These are phyloP conservation scores for Catharus fuscescens DNA, from an alignment of 2,113 vertebrate genomes.

Conservation along the genomic window DNA sequence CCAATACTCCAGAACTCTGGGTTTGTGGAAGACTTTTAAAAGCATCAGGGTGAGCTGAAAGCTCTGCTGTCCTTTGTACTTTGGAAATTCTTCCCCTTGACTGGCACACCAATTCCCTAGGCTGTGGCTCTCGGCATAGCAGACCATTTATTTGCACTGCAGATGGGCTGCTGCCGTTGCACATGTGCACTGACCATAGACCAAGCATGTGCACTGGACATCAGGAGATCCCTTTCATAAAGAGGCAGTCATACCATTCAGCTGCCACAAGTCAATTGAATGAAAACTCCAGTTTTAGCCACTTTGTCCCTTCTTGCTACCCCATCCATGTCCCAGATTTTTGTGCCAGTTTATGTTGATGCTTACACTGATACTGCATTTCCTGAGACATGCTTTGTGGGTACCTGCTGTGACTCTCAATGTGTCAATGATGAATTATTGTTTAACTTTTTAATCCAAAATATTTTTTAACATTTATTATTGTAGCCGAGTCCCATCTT, in stretches of 20 bases:
- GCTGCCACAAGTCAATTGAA: not conserved
- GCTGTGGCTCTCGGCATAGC: not conserved
- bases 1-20: not conserved
- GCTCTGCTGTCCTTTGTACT: not conserved
- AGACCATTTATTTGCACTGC: not conserved
- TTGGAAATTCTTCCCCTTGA: not conserved
- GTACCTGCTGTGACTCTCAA: not conserved
- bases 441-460: not conserved
- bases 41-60: not conserved
- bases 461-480: not conserved
- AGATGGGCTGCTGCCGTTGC: rapidly evolving
- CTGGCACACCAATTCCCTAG: rapidly evolving
- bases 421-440: not conserved
- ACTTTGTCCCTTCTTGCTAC: not conserved
- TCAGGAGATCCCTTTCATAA: not conserved
- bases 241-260: not conserved
- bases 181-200: rapidly evolving
- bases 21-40: not conserved
- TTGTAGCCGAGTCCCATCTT: not conserved
- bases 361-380: not conserved
- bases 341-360: rapidly evolving
- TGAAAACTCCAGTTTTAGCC: not conserved
- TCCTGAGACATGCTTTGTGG: not conserved
- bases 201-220: rapidly evolving
- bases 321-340: rapidly evolving